Evolutionary conservation across 2,797 vertebrate species (phyloP).

Genomic region (Sparus aurata): DNA sequence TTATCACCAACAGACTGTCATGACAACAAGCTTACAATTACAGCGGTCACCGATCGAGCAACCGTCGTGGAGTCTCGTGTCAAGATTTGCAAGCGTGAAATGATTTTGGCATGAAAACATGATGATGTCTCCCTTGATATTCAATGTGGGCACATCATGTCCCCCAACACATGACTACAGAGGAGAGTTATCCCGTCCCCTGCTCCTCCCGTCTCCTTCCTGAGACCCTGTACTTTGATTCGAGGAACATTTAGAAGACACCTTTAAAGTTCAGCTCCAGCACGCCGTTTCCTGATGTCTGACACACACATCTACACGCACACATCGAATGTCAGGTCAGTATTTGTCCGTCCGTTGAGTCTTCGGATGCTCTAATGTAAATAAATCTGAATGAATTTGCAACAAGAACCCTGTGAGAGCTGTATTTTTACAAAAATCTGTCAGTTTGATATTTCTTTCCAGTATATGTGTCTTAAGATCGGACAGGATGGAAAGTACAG

Average conservation of each 20-base stretch:
- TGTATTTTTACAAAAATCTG: neutral
- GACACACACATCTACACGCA: slow-evolving; percentile 13
- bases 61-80: neutral
- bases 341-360: neutral
- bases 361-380: no score
- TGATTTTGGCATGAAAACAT: neutral
- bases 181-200: slow-evolving; percentile 1
- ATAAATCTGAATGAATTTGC: neutral
- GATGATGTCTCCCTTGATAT: neutral
- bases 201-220: no score
- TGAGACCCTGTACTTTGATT: slow-evolving; percentile 48
- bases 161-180: neutral
- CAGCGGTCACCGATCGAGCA: neutral
- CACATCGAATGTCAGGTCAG: neutral
- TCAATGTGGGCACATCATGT: neutral
- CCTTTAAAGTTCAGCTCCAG: slow-evolving; percentile 64
- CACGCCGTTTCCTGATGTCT: slow-evolving; percentile 24
- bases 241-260: slow-evolving; percentile 46
- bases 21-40: neutral
- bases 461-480: no score
- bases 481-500: neutral
- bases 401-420: neutral
- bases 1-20: no score
- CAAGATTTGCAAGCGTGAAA: neutral
- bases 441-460: neutral